phyloP scores from a whole-genome alignment of 2,888 invertebrate species.

The Leucophora obtusa region DNA sequence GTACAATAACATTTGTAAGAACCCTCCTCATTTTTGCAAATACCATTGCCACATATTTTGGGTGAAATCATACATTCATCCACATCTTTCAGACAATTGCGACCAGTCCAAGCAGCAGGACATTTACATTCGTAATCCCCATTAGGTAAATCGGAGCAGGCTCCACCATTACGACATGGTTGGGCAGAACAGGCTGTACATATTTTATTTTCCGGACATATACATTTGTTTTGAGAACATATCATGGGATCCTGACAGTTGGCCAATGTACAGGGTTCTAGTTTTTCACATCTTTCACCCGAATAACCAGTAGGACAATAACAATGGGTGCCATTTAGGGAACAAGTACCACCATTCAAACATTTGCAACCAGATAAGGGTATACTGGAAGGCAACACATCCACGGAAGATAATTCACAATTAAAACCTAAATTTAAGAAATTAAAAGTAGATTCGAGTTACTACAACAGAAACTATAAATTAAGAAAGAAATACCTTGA shows the following conservation, averaged over 20 bases:
- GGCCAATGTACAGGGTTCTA: conserved; percentile 72
- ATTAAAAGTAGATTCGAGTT: background rate
- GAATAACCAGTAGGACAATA: conserved; percentile 76
- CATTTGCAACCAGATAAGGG: conserved; percentile 74
- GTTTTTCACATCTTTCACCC: conserved; percentile 76
- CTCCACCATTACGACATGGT: conserved; percentile 84
- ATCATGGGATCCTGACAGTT: conserved; percentile 78
- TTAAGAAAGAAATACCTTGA: background rate
- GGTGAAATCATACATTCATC: conserved; percentile 82
- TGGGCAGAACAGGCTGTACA: conserved; percentile 81
- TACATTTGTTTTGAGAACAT: conserved; percentile 76
- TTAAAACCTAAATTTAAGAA: conserved; percentile 73
- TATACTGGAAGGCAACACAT: conserved; percentile 46
- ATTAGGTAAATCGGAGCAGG: conserved; percentile 82
- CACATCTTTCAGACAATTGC: conserved; percentile 83
- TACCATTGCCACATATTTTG: conserved; percentile 88
- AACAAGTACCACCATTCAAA: conserved; percentile 77
- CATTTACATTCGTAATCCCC: conserved; percentile 82
- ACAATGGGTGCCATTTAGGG: conserved; percentile 76
- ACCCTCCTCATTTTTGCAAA: conserved; percentile 88
- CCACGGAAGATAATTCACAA: conserved; percentile 74
- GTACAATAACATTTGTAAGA: conserved; percentile 91
- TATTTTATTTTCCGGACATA: conserved; percentile 77
- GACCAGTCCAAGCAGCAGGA: conserved; percentile 81
- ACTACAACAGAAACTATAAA: background rate